A percentile compares a stretch with the other conserved stretches of the same genome.
phyloP scores from a whole-genome alignment of 2,797 vertebrate genomes.

The Gymnoscopelus microlampas region DNA sequence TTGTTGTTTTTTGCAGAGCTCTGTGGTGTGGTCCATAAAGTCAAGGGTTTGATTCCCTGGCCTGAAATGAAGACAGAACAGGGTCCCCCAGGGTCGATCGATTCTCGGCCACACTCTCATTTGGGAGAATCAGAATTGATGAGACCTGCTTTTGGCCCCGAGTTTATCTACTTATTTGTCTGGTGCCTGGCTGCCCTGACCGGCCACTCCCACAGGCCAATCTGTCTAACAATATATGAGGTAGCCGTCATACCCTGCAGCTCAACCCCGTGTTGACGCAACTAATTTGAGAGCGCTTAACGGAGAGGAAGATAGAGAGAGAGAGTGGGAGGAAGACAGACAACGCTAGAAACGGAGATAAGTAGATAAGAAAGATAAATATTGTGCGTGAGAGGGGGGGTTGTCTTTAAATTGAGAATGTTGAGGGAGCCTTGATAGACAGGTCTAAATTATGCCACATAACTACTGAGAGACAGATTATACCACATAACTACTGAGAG shows the following conservation, averaged over 20 bases:
- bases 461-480: conserved; percentile 45
- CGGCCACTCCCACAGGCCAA: conserved; percentile 10
- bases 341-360: background rate
- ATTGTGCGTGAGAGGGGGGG: background rate
- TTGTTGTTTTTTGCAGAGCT: conserved; percentile 25
- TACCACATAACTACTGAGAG: conserved; percentile 51
- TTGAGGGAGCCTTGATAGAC: conserved; percentile 8
- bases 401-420: conserved; percentile 18
- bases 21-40: background rate
- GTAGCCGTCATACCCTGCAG: conserved; percentile 45
- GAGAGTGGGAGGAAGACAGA: conserved; percentile 6
- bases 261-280: conserved; percentile 19
- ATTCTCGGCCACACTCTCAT: conserved; percentile 67
- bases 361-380: conserved; percentile 1
- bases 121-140: conserved; percentile 68
- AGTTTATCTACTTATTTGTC: conserved; percentile 69
- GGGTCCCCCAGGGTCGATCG: conserved; percentile 62
- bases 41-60: conserved; percentile 27
- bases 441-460: conserved; percentile 27
- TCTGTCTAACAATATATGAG: conserved; percentile 46
- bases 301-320: background rate
- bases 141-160: conserved; percentile 52
- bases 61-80: conserved; percentile 54
- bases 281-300: conserved; percentile 37
- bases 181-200: conserved; percentile 34